Evolutionary conservation across 2,113 vertebrate genomes (phyloP).

Genomic region (Dolichallabes microphthalmus): DNA sequence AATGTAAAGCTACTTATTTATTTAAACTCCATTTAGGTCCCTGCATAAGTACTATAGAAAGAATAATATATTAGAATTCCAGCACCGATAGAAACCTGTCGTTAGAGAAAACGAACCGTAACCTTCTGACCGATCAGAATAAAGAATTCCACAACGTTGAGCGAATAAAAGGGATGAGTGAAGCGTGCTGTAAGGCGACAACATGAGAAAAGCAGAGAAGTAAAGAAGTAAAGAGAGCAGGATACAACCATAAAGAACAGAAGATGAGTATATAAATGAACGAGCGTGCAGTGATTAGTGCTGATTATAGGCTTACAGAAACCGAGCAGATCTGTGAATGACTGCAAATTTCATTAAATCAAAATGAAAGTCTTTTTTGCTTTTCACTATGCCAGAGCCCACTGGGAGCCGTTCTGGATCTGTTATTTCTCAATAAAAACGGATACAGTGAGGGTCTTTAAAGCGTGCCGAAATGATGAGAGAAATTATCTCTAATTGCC

Average conservation of each 20-base stretch:
- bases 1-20: neutral
- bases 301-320: constrained; percentile 18
- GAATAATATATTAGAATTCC: neutral
- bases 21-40: neutral
- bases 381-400: neutral
- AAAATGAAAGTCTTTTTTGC: constrained; percentile 3
- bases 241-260: neutral
- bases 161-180: too few species aligned
- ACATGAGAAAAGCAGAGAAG: neutral
- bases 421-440: constrained; percentile 22
- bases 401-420: constrained; percentile 17
- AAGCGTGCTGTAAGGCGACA: neutral
- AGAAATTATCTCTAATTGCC: constrained; percentile 11
- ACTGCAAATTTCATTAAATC: neutral
- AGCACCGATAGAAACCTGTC: neutral
- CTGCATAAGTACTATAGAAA: neutral
- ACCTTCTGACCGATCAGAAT: neutral
- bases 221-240: neutral
- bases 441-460: neutral
- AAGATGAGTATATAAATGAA: constrained; percentile 5
- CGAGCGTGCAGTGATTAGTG: constrained; percentile 8
- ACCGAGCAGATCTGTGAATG: constrained; percentile 1
- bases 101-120: neutral
- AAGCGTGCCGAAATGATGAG: neutral
- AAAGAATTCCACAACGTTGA: fast-evolving